Base-by-base conservation (phyloP, 2,888 invertebrate species). In the Kryphioiulus occultus region DNA sequence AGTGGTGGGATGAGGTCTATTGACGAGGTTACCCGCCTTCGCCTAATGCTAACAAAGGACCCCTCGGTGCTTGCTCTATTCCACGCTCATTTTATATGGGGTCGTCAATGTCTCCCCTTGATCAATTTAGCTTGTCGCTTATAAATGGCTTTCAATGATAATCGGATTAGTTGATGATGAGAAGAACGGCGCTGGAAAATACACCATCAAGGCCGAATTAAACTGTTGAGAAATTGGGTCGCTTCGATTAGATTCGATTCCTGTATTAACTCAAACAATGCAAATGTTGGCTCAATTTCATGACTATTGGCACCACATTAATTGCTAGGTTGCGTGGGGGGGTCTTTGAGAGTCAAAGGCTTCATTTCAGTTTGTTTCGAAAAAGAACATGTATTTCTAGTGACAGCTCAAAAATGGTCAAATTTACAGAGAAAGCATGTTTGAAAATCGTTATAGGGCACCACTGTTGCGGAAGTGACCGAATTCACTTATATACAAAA, bases 81-180 rank as follows among this genome's bases (percentile, higher is more conserved):
- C 19, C 22, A 32, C 15, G 32, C 83, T 83, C 83, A 26, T 30
- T 83, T 30, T 83, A 83, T 83, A 15, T 35, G 35, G 22, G 83
- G 17, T 83, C 83, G 35, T 17, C 15, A 12, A 17, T 53, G 53
- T 17, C 53, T 53, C 83, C 35, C 83, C 83, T 83, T 26, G 78
- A 87, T 87, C 87, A 87, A 87, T 87, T 87, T 87, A 87, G 53
- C 87, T 35, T 87, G 87, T 87, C 87, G 32, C 53, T 68, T 87
- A 87, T 32, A 87, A 87, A 87, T 87, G 87, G 78, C 87, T 87
- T 87, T 87, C 78, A 78, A 68, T 87, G 87, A 78, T 87, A 87
- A 87, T 87, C 87, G 47, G 87, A 87, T 87, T 87, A 87, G 87
- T 82, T 82, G 82, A 87, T 87, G 87, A 78, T 87, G 86, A 78